A percentile compares a stretch with the other conserved stretches of the same genome.
Evolutionary conservation across 2,113 vertebrate species (phyloP).

Genomic region (Trochalopteron elliotii): DNA sequence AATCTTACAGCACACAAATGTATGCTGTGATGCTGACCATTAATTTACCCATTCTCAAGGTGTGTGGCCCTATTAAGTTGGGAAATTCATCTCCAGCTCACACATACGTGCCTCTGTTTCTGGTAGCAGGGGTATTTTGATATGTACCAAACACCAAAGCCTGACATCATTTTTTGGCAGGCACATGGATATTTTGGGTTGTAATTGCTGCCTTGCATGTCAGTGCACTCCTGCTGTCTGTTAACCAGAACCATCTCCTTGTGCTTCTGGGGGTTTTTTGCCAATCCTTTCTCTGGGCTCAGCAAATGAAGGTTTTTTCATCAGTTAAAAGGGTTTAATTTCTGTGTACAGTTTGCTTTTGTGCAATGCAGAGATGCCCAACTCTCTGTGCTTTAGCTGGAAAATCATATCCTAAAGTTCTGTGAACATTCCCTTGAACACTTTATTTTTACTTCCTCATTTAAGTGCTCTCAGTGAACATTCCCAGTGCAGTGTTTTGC

Average conservation of each 20-base stretch:
- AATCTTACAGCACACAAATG: background rate
- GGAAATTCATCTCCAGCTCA: constrained; percentile 2
- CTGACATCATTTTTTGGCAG: constrained; percentile 58
- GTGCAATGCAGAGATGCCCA: background rate
- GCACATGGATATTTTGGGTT: background rate
- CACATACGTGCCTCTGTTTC: background rate
- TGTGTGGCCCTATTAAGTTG: constrained; percentile 48
- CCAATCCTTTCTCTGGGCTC: background rate
- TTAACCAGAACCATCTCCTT: background rate
- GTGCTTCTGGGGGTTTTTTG: background rate
- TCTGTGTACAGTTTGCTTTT: background rate
- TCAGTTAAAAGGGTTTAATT: background rate
- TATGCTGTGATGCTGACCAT: background rate
- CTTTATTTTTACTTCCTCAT: background rate
- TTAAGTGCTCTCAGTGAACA: background rate
- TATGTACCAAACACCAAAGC: constrained; percentile 22
- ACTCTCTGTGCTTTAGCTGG: background rate
- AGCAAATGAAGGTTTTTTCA: background rate
- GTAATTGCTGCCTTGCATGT: constrained; percentile 43
- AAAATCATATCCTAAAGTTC: background rate
- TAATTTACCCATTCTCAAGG: constrained; percentile 11
- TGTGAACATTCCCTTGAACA: background rate
- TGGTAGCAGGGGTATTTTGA: constrained; percentile 11
- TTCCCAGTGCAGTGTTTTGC: background rate
- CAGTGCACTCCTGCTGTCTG: constrained; percentile 35